Evolutionary conservation across 2,888 invertebrate genomes (phyloP), one percentile per base, ranked within the genome.

Genomic region (Andrena minutula): DNA sequence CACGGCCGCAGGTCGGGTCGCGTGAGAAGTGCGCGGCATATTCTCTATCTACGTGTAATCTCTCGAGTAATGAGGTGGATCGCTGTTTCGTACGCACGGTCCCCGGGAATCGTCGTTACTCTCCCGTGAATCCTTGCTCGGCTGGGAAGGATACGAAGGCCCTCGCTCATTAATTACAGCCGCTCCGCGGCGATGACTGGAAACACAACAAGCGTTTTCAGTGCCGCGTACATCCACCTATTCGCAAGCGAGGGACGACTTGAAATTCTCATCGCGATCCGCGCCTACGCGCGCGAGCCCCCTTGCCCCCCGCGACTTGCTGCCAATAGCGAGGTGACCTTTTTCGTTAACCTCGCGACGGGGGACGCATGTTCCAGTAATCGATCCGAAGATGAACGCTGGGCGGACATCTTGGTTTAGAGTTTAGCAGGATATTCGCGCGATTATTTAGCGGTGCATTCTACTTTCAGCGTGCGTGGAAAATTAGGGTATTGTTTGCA

Each of bases 71-170:
- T 89, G 90, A 91, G 88, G 82, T 83, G 87, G 83, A 91, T 89
- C 85, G 86, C 77, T 86, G 88, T 79, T 87, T 76, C 73, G 68
- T 81, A 69, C 74, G 73, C 66, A 66, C 78, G 80, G 79, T 80
- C 76, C 83, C 79, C 64, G 81, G 84, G 88, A 89, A 85, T 89
- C 88, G 81, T 89, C 89, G 90, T 90, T 90, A 89, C 88, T 89
- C 88, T 89, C 86, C 89, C 88, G 91, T 90, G 88, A 91, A 90
- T 91, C 89, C 90, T 89, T 73, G 82, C 82, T 88, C 80, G 86
- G 85, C 86, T 89, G 88, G 88, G 87, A 90, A 89, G 88, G 82
- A 86, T 80, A 86, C 80, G 79, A 5, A 41, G 41, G 12, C 41
- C 41, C 76, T 84, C 88, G 86, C 86, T 86, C 91, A 91, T 91